A percentile compares a stretch with the other conserved stretches of the same genome.
These are phyloP conservation scores for Procavia capensis DNA, from an alignment of 2,113 vertebrate genomes.

Conservation along the genomic window DNA sequence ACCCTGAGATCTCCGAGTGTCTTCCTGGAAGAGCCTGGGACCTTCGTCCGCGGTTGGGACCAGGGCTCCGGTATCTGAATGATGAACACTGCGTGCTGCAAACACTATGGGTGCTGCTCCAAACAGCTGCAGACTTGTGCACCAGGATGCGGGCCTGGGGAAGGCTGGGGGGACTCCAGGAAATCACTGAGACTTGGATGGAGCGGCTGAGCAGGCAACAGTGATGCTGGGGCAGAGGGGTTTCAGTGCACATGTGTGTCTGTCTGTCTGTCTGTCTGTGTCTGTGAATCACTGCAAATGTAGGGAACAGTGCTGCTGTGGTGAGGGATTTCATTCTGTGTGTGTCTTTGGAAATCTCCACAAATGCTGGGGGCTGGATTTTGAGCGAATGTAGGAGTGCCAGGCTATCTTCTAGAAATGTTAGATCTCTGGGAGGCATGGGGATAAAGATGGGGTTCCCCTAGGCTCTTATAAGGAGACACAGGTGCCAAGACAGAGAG, in stretches of 20 bases:
- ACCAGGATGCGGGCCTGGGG: background rate
- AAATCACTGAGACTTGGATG: background rate
- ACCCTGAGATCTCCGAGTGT: background rate
- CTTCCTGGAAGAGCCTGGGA: background rate
- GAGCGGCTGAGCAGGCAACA: background rate
- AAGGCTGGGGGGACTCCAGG: background rate
- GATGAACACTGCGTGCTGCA: background rate
- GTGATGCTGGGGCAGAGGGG: too few relatives aligned
- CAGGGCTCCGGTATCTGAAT: background rate
- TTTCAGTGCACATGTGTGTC: too few relatives aligned
- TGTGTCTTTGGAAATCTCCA: background rate
- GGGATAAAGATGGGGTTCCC: constrained; percentile 51
- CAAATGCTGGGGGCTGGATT: background rate
- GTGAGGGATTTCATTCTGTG: background rate
- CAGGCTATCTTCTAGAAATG: constrained; percentile 17
- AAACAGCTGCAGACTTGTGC: background rate
- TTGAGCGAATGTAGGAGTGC: background rate
- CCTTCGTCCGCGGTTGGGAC: background rate
- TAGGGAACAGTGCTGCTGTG: too few relatives aligned
- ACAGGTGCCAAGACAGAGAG: constrained; percentile 42
- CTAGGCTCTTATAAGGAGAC: constrained; percentile 42
- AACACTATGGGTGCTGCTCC: background rate
- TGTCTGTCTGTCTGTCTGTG: too few relatives aligned
- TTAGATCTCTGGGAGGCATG: background rate
- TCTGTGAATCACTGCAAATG: too few relatives aligned